Evolutionary conservation across 2,797 vertebrate species (phyloP), one percentile per base, ranked within the genome.

Genomic region (Leptatherina wallacei): DNA sequence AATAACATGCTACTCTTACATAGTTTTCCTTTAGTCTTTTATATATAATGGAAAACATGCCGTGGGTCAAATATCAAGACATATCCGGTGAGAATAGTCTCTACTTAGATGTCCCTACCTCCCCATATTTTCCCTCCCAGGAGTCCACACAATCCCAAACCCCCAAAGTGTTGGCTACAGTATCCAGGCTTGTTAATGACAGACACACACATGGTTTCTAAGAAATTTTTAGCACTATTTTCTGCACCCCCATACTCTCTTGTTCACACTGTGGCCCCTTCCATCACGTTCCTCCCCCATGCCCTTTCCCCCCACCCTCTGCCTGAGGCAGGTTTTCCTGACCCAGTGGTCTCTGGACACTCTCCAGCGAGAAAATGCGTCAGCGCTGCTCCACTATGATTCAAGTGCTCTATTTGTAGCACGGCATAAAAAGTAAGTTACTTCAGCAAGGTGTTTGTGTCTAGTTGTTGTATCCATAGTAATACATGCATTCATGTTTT

Each of bases 371-470:
- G 69, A 84, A 85, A 77, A 78, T 86, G 81, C 83, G 61, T 91
- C 88, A 90, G 62, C 73, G 58, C 27, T 49, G 65, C 69, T 63
- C 49, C 57, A 54, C 59, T 67, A 74, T 80, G 75, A 68, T 77
- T 87, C 44, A 72, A 87, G 85, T 67, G 77, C 38, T 89, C 81
- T 88, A 91, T 92, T 89, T 91, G 83, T 71, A 64, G 78, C 38
- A 14, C 9, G 0, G n/a, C 40, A 57, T 64, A 16, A 68, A 80
- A 66, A 62, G 76, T 60, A 52, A 20, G 54, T 58, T 52, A 58
- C 58, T 69, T 73, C 35, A 56, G 61, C 65, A 81, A 80, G 75
- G 42, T 85, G 49, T 80, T 58, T 72, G 38, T 62, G 58, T 75
- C 22, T 59, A 32, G 18, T 47, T 71, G 18, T 6, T 59, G 22